These are phyloP conservation scores for Notodonta ziczac DNA, from an alignment of 2,888 invertebrate species.

Conservation along the genomic window DNA sequence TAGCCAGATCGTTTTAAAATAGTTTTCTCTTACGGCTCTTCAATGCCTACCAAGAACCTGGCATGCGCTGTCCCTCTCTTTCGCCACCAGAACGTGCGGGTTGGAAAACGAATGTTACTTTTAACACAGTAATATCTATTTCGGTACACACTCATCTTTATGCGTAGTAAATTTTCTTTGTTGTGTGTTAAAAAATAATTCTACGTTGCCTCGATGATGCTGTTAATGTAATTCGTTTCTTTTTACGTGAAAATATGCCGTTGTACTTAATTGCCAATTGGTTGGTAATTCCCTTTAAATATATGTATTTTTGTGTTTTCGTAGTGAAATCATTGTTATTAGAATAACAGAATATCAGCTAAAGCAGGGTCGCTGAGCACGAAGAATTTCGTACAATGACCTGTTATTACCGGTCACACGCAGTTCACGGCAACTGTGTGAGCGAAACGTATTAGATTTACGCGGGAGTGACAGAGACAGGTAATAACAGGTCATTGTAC, in stretches of 20 bases:
- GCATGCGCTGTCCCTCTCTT: slow-evolving; percentile 28
- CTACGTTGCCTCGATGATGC: slow-evolving; percentile 29
- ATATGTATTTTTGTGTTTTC: background rate
- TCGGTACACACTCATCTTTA: slow-evolving; percentile 43
- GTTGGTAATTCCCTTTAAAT: slow-evolving; percentile 5
- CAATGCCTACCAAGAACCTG: slow-evolving; percentile 7
- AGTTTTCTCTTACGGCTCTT: background rate
- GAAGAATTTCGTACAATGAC: too few species aligned
- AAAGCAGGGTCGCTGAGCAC: too few species aligned
- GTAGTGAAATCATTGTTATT: too few species aligned
- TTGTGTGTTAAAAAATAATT: slow-evolving; percentile 46
- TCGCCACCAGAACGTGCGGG: slow-evolving; percentile 24
- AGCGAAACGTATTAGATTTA: too few species aligned
- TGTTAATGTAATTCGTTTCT: slow-evolving; percentile 39
- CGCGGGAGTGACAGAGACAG: too few species aligned
- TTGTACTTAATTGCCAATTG: slow-evolving; percentile 18
- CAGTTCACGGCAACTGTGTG: too few species aligned
- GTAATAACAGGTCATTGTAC: too few species aligned
- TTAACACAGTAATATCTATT: slow-evolving; percentile 48
- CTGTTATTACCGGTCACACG: too few species aligned
- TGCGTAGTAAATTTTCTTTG: slow-evolving; percentile 41
- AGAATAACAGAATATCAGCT: too few species aligned
- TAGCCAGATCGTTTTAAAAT: background rate
- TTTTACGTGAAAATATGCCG: slow-evolving; percentile 21
- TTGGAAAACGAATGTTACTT: slow-evolving; percentile 34